Evolutionary conservation across 2,888 invertebrate species (phyloP).

Genomic region (Hirtodrosophila alboralis): DNA sequence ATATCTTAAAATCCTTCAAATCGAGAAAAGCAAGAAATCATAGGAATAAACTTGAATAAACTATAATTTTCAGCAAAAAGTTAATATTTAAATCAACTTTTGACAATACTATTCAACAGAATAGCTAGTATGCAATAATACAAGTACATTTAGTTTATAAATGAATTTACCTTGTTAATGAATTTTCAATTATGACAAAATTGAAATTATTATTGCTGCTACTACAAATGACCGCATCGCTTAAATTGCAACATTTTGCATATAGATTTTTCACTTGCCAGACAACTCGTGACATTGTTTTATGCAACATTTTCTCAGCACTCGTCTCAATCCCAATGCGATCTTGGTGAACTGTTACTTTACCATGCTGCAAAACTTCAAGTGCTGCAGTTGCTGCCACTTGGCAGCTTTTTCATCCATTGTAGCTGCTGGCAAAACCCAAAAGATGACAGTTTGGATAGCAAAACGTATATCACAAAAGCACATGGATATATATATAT

Average conservation of each 20-base stretch:
- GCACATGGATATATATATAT: slow-evolving; percentile 57
- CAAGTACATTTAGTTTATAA: no score
- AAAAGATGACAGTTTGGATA: slow-evolving; percentile 70
- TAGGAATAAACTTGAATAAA: no score
- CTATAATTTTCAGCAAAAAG: no score
- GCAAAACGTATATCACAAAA: slow-evolving; percentile 64
- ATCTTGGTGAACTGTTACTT: slow-evolving; percentile 55
- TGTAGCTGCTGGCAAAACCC: slow-evolving; percentile 48
- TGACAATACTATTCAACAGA: no score
- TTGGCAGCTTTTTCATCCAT: slow-evolving; percentile 38
- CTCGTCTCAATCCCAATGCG: slow-evolving; percentile 41
- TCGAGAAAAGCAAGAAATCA: no score
- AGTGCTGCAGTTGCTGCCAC: slow-evolving; percentile 53
- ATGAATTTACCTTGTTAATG: slow-evolving; percentile 42
- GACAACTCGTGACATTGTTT: slow-evolving; percentile 17
- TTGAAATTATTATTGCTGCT: slow-evolving; percentile 45
- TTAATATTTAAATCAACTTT: no score
- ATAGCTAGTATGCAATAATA: no score
- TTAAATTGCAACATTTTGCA: slow-evolving; percentile 35
- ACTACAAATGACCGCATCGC: slow-evolving; percentile 52
- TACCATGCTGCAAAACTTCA: slow-evolving; percentile 27
- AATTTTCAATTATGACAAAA: slow-evolving; percentile 39
- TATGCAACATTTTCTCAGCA: slow-evolving; percentile 22
- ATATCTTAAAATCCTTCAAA: no score
- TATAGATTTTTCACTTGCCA: slow-evolving; percentile 27